These are phyloP conservation scores for Polyommatus iphigenia DNA, from an alignment of 2,888 invertebrate species.

Conservation along the genomic window DNA sequence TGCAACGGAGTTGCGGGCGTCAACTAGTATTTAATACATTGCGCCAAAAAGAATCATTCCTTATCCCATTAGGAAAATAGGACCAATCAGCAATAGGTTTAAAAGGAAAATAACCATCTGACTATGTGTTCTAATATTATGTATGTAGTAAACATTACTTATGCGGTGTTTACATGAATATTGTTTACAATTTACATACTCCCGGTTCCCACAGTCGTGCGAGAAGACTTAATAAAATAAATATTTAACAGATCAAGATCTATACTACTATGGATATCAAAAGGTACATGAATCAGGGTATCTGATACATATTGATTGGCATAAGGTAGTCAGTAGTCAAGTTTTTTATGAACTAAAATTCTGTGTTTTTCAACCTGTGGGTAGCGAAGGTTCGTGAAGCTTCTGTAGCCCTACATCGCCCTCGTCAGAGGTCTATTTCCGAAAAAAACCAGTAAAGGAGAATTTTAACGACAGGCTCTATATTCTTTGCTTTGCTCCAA, in stretches of 20 bases:
- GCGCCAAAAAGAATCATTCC: too few species aligned
- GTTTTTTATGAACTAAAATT: not conserved
- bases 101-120: not conserved
- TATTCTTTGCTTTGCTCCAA: too few species aligned
- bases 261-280: constrained; percentile 47
- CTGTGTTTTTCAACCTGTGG: not conserved
- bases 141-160: not conserved
- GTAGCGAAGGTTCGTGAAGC: too few species aligned
- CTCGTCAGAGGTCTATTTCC: too few species aligned
- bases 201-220: constrained; percentile 71
- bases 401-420: too few species aligned
- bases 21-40: too few species aligned
- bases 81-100: not conserved
- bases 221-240: constrained; percentile 75
- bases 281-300: constrained; percentile 10
- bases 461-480: too few species aligned
- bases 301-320: not conserved
- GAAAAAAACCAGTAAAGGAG: too few species aligned
- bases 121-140: not conserved
- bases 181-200: constrained; percentile 50
- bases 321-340: not conserved
- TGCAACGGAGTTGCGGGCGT: too few species aligned
- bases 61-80: too few species aligned
- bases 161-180: constrained; percentile 43
- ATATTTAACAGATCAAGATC: constrained; percentile 73